Conservation (phyloP, 2,113 vertebrate species). For the Osmerus mordax region DNA sequence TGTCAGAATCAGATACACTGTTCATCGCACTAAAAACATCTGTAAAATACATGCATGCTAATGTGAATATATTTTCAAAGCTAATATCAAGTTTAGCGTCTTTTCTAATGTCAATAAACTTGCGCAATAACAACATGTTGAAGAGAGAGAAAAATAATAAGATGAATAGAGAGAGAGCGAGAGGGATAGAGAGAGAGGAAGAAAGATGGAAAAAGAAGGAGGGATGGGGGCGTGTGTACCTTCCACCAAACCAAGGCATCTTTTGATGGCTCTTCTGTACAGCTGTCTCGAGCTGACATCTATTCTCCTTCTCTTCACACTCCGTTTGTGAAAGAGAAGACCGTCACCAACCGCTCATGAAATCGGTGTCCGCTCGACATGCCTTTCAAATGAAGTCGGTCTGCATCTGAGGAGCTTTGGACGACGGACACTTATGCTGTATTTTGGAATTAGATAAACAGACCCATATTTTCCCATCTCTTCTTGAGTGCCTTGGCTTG, state of each 20-base stretch:
- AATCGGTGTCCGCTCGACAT: constrained; percentile 27
- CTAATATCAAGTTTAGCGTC: neutral
- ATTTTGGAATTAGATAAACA: constrained; percentile 36
- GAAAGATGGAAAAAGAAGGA: constrained; percentile 5
- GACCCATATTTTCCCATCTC: constrained; percentile 34
- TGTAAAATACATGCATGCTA: neutral
- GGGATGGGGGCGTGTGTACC: constrained; percentile 15
- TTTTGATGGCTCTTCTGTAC: constrained; percentile 24
- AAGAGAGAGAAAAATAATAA: neutral
- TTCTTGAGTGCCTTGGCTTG: constrained; percentile 46
- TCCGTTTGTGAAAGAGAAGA: constrained; percentile 6
- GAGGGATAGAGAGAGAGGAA: neutral
- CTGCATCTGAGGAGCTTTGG: constrained; percentile 23
- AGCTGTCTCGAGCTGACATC: constrained; percentile 39
- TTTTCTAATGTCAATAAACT: neutral
- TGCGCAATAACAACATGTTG: neutral
- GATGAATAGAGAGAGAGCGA: neutral
- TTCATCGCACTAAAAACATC: too few species aligned
- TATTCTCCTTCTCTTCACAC: constrained; percentile 24
- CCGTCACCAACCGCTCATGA: neutral
- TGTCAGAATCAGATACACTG: too few species aligned
- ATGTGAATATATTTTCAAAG: neutral
- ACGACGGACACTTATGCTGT: constrained; percentile 45
- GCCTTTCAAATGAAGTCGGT: constrained; percentile 44
- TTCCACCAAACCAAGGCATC: constrained; percentile 29